Evolutionary conservation across 2,797 vertebrate species (phyloP), one percentile per base, ranked within the genome.

Genomic region (Propithecus perrieri): DNA sequence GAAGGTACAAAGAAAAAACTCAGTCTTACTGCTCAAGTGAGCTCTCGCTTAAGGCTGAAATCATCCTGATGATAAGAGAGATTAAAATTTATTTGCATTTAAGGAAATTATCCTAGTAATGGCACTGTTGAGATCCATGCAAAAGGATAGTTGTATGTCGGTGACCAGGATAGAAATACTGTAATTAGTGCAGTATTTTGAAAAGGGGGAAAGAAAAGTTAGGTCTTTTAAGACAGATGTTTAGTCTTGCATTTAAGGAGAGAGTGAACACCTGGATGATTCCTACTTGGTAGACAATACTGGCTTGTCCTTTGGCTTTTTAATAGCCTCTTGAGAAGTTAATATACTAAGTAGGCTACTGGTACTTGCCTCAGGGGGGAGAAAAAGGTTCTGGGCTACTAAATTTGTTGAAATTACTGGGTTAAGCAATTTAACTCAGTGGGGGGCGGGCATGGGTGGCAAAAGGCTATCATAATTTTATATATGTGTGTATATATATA

Each of bases 261-360:
- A 55, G 10, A 35, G 9, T 6, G 4, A 88, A 85, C 0, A 50
- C 43, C 38, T 83, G 28, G 24, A 13, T 75, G n/a, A 67, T 75
- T 67, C 43, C 28, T 35, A 18, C 13, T 43, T 86, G 30, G 33
- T 69, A 84, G 84, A 91, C n/a, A 79, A 5, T 78, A 72, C 6
- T 65, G 28, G 67, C 89, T 63, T 72, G 38, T 83, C 41, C 61
- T 96, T 97, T 89, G 84, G 89, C 63, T 92, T 95, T 95, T 91
- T 91, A 67, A 50, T 72, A 61, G 57, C 75, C 33, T 96, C 76
- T 61, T 50, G 28, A 71, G 93, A 95, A 91, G 59, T 78, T 87
- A 81, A 35, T 94, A 65, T 50, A 74, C 55, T 85, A 81, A 94
- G 65, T 75, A 96, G 94, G 79, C 53, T 71, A 33, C 28, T 93